These are phyloP conservation scores for Mythimna pallens DNA, from an alignment of 2,888 invertebrate species.

Conservation along the genomic window DNA sequence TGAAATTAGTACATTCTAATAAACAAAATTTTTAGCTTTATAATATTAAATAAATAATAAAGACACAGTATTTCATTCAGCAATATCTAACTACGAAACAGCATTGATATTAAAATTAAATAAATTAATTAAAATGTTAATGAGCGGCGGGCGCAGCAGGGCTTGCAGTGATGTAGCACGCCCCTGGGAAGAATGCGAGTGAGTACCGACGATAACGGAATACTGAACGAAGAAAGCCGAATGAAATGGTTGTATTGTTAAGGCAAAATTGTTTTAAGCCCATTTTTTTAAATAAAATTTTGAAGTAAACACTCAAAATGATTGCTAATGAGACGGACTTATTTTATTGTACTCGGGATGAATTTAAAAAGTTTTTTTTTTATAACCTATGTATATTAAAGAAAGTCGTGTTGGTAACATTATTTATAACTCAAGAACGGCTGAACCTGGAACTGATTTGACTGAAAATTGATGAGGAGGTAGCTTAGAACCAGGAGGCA, in stretches of 20 bases:
- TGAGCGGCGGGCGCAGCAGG: conserved; percentile 66
- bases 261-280: not conserved
- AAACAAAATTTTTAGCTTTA: no score
- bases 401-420: no score
- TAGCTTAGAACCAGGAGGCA: no score
- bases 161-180: conserved; percentile 72
- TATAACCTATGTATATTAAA: no score
- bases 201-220: conserved; percentile 35
- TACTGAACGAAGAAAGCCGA: conserved; percentile 19
- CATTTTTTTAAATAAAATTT: not conserved
- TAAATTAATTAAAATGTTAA: conserved; percentile 84
- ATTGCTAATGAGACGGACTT: no score
- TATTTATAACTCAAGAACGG: no score
- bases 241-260: not conserved
- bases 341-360: no score
- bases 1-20: no score
- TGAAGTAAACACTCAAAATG: no score
- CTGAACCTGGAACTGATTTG: no score
- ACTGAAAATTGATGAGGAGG: no score
- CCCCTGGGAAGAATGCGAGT: conserved; percentile 67
- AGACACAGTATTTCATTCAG: not conserved
- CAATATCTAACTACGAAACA: conserved; percentile 18
- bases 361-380: no score
- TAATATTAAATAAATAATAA: not conserved
- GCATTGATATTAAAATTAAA: conserved; percentile 76